A percentile compares a stretch with the other conserved stretches of the same genome.
Conservation (phyloP, 1,140 invertebrate species). For the Calosoma granatense region DNA sequence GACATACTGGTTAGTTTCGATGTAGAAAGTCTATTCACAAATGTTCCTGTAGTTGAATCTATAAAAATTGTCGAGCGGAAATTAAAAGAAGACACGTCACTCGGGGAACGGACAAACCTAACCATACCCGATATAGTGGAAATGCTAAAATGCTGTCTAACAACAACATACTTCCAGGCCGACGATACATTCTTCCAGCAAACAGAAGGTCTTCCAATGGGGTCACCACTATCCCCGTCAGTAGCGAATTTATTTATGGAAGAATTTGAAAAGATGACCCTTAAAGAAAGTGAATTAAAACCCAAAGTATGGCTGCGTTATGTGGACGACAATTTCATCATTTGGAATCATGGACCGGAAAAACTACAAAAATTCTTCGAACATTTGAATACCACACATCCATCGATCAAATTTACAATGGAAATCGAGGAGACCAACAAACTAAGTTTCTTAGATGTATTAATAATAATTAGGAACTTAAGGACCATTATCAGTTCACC, state of each 20-base stretch:
- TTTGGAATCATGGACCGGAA: conserved; percentile 14
- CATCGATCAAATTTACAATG: conserved; percentile 17
- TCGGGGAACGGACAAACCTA: conserved; percentile 13
- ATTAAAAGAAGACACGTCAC: conserved; percentile 13
- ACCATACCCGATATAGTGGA: no score
- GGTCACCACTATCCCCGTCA: conserved; percentile 11
- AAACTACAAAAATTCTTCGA: conserved; percentile 12
- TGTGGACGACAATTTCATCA: conserved; percentile 19
- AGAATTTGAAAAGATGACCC: conserved; percentile 13
- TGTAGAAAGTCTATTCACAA: conserved; percentile 17
- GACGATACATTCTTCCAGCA: conserved; percentile 2
- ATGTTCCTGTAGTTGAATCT: conserved; percentile 1
- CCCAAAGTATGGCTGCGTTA: no score
- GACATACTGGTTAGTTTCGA: no score
- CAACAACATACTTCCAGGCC: no score
- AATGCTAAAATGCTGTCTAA: no score
- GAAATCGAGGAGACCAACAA: conserved; percentile 18
- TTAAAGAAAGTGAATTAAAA: conserved; percentile 15
- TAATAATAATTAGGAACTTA: no score
- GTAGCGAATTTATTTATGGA: no score
- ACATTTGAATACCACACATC: conserved; percentile 14
- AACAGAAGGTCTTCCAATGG: not conserved
- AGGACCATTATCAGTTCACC: no score
- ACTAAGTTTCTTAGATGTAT: no score
- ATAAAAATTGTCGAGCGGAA: not conserved